Base-by-base conservation (phyloP, 2,797 vertebrate species). In the Enteromius unitaeniatus region DNA sequence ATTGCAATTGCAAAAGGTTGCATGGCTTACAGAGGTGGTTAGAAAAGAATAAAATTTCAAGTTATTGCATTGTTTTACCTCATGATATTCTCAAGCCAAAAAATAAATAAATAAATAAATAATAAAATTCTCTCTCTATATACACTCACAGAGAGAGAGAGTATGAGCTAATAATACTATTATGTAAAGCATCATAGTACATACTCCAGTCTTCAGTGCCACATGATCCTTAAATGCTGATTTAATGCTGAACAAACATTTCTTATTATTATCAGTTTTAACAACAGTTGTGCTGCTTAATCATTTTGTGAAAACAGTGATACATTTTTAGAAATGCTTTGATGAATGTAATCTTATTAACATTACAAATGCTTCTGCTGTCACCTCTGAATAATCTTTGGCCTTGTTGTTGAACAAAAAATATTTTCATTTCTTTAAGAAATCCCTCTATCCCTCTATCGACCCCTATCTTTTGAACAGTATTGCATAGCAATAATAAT, bases 1-100 rank as follows among this genome's bases (percentile, higher is more conserved):
- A 53, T 58, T 76, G 67, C 51, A 60, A 37, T 76, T 76, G 67
- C 37, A 47, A 45, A 72, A 47, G 17, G 23, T 60, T 81, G 65
- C 67, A 72, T 58, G 9, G 34, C 17, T 55, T 28, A 2, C 14
- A 58, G 74, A 28, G 28, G 21, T 26, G 28, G 74, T 10, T 26
- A n/a, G 1, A 23, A 75, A 34, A 17, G 23, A 73, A 51, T 9
- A 28, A 31, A 0, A 75, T 76, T 40, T 76, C 74, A 9, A 58
- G 40, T 58, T 76, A 58, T 58, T 76, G 53, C 21, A 1, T 9
- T 9, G 51, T 26, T 76, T 76, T 26, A 58, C 74, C 31, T 76
- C 31, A 76, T 37, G 31, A 15, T 34, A 74, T n/a, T 55, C 17
- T 34, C 49, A 74, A 53, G 28, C 9, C 10, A 47, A 42, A 68